These are phyloP conservation scores for Ciconia nigra DNA, from an alignment of 2,797 vertebrate species.

Conservation along the genomic window DNA sequence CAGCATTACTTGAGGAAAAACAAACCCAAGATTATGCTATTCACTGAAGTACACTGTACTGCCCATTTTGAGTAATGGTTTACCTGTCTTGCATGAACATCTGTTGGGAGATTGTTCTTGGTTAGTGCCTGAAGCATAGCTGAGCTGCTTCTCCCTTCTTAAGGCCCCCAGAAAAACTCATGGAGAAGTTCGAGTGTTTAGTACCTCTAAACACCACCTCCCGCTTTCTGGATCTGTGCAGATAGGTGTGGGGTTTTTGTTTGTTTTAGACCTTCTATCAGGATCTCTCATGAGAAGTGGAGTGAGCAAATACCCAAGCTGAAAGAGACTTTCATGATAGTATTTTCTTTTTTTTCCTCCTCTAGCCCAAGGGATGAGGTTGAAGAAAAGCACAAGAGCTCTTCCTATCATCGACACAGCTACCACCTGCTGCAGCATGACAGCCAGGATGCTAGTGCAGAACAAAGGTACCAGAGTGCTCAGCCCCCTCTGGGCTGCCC, in stretches of 20 bases:
- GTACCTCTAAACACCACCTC: neutral
- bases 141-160: neutral
- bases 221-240: neutral
- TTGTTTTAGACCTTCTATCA: neutral
- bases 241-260: neutral
- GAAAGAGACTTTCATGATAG: neutral
- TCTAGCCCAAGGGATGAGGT: slow-evolving; percentile 88
- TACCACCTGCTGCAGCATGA: slow-evolving; percentile 90
- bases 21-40: neutral
- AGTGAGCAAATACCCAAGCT: neutral
- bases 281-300: neutral
- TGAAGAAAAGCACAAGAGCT: slow-evolving; percentile 88
- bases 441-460: slow-evolving; percentile 89
- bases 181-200: neutral
- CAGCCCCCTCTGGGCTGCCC: neutral
- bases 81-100: neutral
- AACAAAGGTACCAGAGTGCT: slow-evolving; percentile 84
- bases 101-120: neutral
- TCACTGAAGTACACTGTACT: neutral
- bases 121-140: neutral
- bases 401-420: slow-evolving; percentile 87
- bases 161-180: neutral
- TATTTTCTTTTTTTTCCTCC: neutral
- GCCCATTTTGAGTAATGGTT: neutral
- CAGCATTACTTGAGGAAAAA: neutral